Evolutionary conservation across 2,797 vertebrate species (phyloP).

Genomic region (Crenuchus spilurus): DNA sequence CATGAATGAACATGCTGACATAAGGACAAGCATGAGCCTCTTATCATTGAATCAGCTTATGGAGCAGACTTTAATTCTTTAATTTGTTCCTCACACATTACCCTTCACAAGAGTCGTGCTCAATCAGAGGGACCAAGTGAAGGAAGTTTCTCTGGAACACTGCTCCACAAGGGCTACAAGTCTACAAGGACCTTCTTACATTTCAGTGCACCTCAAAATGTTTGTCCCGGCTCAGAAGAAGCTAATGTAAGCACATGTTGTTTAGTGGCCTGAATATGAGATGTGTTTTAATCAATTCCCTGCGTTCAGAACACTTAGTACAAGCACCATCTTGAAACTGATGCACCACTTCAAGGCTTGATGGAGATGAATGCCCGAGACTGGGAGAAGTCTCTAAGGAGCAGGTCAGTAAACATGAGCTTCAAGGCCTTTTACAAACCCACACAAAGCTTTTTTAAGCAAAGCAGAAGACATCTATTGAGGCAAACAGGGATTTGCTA

Average conservation of each 20-base stretch:
- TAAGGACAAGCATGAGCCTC: slow-evolving; percentile 54
- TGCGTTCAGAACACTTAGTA: background rate
- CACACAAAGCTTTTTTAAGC: background rate
- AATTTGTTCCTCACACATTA: slow-evolving; percentile 51
- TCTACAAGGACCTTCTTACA: slow-evolving; percentile 26
- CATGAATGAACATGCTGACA: slow-evolving; percentile 56
- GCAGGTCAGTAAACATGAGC: background rate
- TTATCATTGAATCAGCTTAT: slow-evolving; percentile 62
- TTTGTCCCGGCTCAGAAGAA: background rate
- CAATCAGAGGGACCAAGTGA: slow-evolving; percentile 1
- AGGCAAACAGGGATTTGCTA: background rate
- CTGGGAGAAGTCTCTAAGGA: background rate
- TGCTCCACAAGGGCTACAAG: too few species aligned
- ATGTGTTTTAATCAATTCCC: background rate
- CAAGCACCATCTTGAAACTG: background rate
- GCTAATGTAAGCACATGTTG: background rate
- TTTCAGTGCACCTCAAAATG: slow-evolving; percentile 32
- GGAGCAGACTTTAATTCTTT: slow-evolving; percentile 53
- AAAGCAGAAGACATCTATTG: background rate
- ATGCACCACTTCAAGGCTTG: slow-evolving; percentile 1
- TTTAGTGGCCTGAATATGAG: background rate
- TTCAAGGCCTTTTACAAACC: background rate
- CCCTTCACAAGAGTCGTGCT: slow-evolving; percentile 32
- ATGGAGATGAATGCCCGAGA: slow-evolving; percentile 2
- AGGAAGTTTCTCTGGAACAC: slow-evolving; percentile 23